Percentiles rank a stretch among this genome's conserved stretches.
phyloP scores from a whole-genome alignment of 2,888 invertebrate genomes.

The Keiferia lycopersicella region DNA sequence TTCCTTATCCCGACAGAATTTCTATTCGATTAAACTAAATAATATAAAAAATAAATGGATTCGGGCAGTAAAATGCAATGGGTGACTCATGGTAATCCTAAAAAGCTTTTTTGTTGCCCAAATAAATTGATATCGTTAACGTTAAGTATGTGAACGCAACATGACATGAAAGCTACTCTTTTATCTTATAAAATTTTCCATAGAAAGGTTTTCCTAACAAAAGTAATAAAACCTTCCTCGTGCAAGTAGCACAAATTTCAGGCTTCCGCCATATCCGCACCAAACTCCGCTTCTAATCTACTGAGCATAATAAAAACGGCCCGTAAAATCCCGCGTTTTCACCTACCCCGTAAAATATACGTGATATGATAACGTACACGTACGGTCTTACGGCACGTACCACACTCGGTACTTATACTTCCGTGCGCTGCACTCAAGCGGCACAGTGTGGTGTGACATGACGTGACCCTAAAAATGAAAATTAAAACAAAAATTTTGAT shows the following conservation, averaged over 20 bases:
- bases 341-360: constrained; percentile 72
- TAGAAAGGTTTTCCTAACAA: neutral
- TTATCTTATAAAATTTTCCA: neutral
- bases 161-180: neutral
- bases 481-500: constrained; percentile 9
- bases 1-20: constrained; percentile 55
- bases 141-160: neutral
- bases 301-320: constrained; percentile 73
- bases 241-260: constrained; percentile 41
- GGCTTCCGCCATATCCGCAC: constrained; percentile 54
- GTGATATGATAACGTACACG: constrained; percentile 73
- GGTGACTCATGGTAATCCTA: constrained; percentile 12
- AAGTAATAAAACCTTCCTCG: neutral
- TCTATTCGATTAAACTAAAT: constrained; percentile 38
- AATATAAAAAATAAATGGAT: constrained; percentile 34
- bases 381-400: constrained; percentile 42
- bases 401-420: neutral
- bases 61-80: constrained; percentile 7
- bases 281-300: constrained; percentile 63
- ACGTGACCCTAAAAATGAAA: constrained; percentile 15
- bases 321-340: constrained; percentile 76
- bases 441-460: constrained; percentile 1
- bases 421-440: neutral
- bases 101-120: constrained; percentile 4
- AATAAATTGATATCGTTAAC: neutral